Evolutionary conservation across 2,888 invertebrate genomes (phyloP).

Genomic region (Lysandra coridon): DNA sequence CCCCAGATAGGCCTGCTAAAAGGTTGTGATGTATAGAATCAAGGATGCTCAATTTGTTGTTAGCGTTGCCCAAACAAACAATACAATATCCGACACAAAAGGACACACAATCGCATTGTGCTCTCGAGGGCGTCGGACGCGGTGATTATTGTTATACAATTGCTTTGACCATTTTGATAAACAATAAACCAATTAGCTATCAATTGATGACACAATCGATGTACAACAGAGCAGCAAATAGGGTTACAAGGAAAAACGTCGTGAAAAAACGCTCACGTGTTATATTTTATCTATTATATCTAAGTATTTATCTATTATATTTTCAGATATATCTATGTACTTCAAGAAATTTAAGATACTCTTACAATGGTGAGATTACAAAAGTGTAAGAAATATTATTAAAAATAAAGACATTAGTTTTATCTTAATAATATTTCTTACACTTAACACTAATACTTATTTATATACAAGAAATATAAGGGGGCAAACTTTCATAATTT

Average conservation of each 20-base stretch:
- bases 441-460: too few relatives aligned
- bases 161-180: neutral
- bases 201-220: neutral
- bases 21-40: neutral
- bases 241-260: neutral
- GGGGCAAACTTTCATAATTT: too few relatives aligned
- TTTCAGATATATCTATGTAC: too few relatives aligned
- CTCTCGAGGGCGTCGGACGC: neutral
- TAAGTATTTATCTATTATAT: too few relatives aligned
- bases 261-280: neutral
- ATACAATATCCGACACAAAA: neutral
- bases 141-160: neutral
- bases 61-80: neutral
- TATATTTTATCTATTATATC: too few relatives aligned
- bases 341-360: too few relatives aligned
- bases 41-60: neutral
- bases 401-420: too few relatives aligned
- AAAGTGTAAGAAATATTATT: too few relatives aligned
- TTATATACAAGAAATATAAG: too few relatives aligned
- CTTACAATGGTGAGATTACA: too few relatives aligned
- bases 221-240: neutral
- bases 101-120: neutral
- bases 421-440: too few relatives aligned
- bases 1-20: too few relatives aligned
- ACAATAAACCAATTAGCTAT: constrained; percentile 4